Evolutionary conservation across 2,888 invertebrate genomes (phyloP), one percentile per base, ranked within the genome.

Genomic region (Boloria euphrosyne): DNA sequence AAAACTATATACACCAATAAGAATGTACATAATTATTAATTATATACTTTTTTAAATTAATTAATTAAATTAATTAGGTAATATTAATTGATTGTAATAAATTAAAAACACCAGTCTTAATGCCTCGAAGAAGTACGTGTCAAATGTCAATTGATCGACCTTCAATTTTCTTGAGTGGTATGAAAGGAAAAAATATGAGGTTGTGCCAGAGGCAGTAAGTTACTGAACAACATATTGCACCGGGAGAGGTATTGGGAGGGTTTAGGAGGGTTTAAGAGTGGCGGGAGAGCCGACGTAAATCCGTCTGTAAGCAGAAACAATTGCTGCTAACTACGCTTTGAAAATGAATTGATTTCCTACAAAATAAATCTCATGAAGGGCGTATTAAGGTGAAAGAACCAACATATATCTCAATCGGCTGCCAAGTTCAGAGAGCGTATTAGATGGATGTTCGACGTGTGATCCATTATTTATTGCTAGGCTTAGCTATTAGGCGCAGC

Each of bases 291-390:
- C 16, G 52, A 53, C 47, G 38, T 53, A 65, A 59, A 53, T 59
- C 52, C 59, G 38, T 49, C 54, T 60, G n/a, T 5, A 16, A 54
- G 38, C 53, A 49, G 47, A 49, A 54, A 54, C 65, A 65, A 60
- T 60, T 59, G 60, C 60, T 44, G 49, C 54, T 65, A 60, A 65
- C 65, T 65, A 54, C 60, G 60, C 54, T 65, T 65, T 54, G 46
- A 53, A 65, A 65, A 65, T 64, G 47, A 65, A 65, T 59, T 53
- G 59, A 65, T 65, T 60, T 60, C 59, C 46, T 16, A 43, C 38
- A 27, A 27, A 54, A 60, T 47, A 47, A 46, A 59, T 16, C 31
- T 55, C 16, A 5, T 16, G 22, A 50, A 55, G 49, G 49, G 62
- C 14, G 62, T 55, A 14, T 14, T 55, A 43, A 18, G 18, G 44